Percentiles rank a stretch among this genome's conserved stretches.
These are phyloP conservation scores for Sipha flava DNA, from an alignment of 1,140 invertebrate species.

Conservation along the genomic window DNA sequence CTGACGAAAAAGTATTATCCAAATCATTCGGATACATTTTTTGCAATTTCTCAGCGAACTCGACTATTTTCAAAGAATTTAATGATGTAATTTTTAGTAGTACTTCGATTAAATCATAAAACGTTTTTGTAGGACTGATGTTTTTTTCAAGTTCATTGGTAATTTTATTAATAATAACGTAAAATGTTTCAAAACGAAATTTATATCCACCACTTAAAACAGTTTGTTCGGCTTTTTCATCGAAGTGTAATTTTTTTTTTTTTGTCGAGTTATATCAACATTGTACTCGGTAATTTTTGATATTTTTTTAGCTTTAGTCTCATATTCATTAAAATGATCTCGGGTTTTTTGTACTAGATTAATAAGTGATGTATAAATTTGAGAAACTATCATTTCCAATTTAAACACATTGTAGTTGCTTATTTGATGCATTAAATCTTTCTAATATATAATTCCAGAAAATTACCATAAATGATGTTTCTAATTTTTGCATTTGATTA, in stretches of 20 bases:
- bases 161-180: neutral
- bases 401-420: constrained; percentile 30
- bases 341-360: neutral
- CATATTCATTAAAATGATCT: constrained; percentile 16
- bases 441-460: constrained; percentile 30
- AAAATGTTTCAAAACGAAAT: neutral
- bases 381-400: constrained; percentile 1
- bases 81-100: neutral
- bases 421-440: constrained; percentile 34
- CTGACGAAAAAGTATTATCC: neutral
- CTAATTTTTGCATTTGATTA: constrained; percentile 33
- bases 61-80: neutral
- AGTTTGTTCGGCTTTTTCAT: neutral
- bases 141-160: neutral
- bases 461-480: constrained; percentile 34
- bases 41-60: neutral
- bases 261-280: neutral
- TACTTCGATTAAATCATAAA: neutral
- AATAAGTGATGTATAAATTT: constrained; percentile 22
- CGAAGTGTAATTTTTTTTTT: neutral
- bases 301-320: constrained; percentile 13
- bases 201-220: neutral
- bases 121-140: neutral
- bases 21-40: neutral
- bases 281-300: neutral